Evolutionary conservation across 2,888 invertebrate species (phyloP).

Genomic region (Lissonota sp.): DNA sequence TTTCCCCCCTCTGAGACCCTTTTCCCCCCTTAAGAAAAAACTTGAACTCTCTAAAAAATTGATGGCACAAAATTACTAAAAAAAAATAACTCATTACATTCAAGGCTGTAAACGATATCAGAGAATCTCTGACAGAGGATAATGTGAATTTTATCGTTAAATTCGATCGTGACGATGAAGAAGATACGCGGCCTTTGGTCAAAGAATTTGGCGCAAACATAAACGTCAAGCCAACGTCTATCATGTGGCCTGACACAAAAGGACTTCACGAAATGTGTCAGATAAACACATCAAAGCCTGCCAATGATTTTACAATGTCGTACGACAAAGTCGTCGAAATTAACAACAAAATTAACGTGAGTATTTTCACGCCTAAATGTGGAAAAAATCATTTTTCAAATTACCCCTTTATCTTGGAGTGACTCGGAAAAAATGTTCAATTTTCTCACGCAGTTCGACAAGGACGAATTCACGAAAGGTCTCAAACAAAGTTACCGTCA

Average conservation of each 20-base stretch:
- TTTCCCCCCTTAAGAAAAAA: too few species aligned
- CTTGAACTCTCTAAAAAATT: too few species aligned
- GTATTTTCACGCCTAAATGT: conserved; percentile 2
- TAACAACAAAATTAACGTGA: conserved; percentile 36
- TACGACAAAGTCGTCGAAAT: conserved; percentile 66
- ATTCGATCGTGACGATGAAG: conserved; percentile 54
- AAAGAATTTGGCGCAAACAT: conserved; percentile 74
- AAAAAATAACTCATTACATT: conserved; percentile 63
- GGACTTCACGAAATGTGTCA: conserved; percentile 74
- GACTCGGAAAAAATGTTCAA: neutral
- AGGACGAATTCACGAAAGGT: conserved; percentile 85
- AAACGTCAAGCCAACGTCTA: conserved; percentile 71
- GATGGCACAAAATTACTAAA: neutral
- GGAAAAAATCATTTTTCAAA: neutral
- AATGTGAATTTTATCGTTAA: conserved; percentile 72
- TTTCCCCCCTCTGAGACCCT: too few species aligned
- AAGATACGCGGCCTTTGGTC: conserved; percentile 41
- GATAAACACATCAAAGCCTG: conserved; percentile 63
- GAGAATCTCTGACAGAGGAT: conserved; percentile 71
- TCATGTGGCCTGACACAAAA: conserved; percentile 76
- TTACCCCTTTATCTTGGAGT: neutral
- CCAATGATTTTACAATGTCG: conserved; percentile 76
- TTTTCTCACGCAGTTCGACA: conserved; percentile 85
- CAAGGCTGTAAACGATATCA: conserved; percentile 83
- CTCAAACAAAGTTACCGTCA: conserved; percentile 85